phyloP scores from a whole-genome alignment of 1,140 invertebrate genomes.

The Acromyrmex echinatior region DNA sequence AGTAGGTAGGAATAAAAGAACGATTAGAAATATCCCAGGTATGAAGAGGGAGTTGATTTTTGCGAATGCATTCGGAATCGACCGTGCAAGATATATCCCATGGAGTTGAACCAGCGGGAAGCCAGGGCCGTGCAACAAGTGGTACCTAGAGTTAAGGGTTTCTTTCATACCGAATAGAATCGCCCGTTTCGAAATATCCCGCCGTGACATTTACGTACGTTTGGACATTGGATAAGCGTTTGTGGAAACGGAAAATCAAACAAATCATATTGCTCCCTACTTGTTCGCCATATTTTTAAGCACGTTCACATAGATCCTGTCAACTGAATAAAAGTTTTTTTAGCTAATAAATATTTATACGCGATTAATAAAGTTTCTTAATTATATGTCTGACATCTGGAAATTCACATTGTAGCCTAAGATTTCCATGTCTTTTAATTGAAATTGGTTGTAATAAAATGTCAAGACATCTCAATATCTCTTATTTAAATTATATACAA shows the following conservation, averaged over 20 bases:
- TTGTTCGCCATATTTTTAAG: background rate
- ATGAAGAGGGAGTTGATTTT: conserved; percentile 74
- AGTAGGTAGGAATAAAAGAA: conserved; percentile 73
- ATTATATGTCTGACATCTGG: background rate
- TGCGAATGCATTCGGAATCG: conserved; percentile 77
- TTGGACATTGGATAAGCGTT: background rate
- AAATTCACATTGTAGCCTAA: background rate
- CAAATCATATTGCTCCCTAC: background rate
- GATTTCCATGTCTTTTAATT: too few species aligned
- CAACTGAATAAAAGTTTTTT: background rate
- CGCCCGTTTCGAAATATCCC: conserved; percentile 64
- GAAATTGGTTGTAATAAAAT: too few species aligned
- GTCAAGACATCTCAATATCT: too few species aligned
- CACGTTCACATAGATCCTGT: background rate
- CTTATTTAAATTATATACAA: too few species aligned
- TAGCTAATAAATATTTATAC: background rate
- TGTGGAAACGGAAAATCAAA: conserved; percentile 23
- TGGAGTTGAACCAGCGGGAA: conserved; percentile 76
- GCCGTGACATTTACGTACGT: conserved; percentile 13
- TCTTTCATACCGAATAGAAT: conserved; percentile 68
- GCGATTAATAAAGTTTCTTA: background rate
- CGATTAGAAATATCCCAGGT: conserved; percentile 75
- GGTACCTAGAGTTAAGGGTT: conserved; percentile 72
- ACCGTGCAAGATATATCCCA: conserved; percentile 75
- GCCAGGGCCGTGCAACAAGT: conserved; percentile 79